These are phyloP conservation scores for Maniola hyperantus DNA, from an alignment of 2,888 invertebrate genomes.

Conservation along the genomic window DNA sequence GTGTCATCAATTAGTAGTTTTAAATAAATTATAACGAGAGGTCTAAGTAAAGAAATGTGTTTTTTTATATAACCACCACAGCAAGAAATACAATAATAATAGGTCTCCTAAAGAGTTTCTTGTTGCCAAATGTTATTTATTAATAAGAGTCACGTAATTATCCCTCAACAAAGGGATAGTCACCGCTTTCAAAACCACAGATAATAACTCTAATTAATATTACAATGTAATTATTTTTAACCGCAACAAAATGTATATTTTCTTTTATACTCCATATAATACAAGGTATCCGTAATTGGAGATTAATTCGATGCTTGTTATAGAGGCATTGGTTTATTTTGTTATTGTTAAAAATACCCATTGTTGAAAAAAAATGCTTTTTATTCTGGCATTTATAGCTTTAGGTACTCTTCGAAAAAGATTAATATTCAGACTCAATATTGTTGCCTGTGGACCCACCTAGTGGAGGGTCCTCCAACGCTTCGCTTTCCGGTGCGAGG, in stretches of 20 bases:
- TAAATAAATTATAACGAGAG: too few relatives aligned
- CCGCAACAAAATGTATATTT: slow-evolving; percentile 54
- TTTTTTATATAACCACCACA: not conserved
- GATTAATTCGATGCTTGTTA: slow-evolving; percentile 50
- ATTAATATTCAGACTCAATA: too few relatives aligned
- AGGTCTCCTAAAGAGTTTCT: slow-evolving; percentile 16
- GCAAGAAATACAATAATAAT: not conserved
- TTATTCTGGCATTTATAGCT: too few relatives aligned
- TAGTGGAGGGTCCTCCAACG: too few relatives aligned
- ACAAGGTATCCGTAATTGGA: slow-evolving; percentile 44
- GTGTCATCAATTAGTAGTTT: too few relatives aligned
- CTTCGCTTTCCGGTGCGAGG: too few relatives aligned
- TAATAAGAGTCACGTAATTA: slow-evolving; percentile 53
- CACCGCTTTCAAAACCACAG: slow-evolving; percentile 52
- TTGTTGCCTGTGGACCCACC: too few relatives aligned
- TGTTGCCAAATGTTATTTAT: slow-evolving; percentile 37
- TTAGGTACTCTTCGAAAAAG: too few relatives aligned
- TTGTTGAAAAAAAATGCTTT: not conserved
- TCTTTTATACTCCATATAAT: slow-evolving; percentile 45
- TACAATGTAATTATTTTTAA: slow-evolving; percentile 59
- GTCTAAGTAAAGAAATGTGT: not conserved
- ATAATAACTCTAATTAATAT: slow-evolving; percentile 54
- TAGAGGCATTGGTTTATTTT: slow-evolving; percentile 38
- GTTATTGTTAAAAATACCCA: not conserved
- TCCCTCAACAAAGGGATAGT: slow-evolving; percentile 50